Percentiles rank a stretch among this genome's conserved stretches.
These are phyloP conservation scores for Psophia crepitans DNA, from an alignment of 2,113 vertebrate genomes.

Conservation along the genomic window DNA sequence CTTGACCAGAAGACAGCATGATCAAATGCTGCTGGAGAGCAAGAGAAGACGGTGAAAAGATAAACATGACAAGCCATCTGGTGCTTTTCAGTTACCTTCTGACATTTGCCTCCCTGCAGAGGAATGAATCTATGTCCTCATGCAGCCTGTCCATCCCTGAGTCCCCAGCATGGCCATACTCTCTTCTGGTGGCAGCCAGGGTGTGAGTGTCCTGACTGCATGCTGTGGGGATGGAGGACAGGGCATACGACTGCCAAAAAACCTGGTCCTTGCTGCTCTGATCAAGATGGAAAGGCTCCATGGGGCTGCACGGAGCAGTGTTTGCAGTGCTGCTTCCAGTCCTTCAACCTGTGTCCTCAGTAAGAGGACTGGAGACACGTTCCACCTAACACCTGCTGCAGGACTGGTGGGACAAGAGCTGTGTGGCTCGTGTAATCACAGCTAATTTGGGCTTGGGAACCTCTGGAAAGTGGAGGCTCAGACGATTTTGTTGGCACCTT, in stretches of 20 bases:
- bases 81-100: background rate
- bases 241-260: background rate
- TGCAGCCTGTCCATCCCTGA: accelerated
- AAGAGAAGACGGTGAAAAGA: background rate
- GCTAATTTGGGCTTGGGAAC: background rate
- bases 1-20: background rate
- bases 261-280: background rate
- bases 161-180: accelerated
- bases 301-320: background rate
- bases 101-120: background rate
- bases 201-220: background rate
- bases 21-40: background rate
- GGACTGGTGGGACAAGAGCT: background rate
- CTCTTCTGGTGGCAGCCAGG: background rate
- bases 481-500: background rate
- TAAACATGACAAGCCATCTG: background rate
- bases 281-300: accelerated
- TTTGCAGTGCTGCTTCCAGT: background rate
- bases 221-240: background rate
- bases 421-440: background rate
- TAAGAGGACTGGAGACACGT: background rate
- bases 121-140: background rate
- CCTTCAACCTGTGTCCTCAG: background rate
- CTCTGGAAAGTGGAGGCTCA: background rate
- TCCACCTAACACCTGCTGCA: background rate